Conservation (phyloP, 2,888 invertebrate species). For the Plebejus melissa region DNA sequence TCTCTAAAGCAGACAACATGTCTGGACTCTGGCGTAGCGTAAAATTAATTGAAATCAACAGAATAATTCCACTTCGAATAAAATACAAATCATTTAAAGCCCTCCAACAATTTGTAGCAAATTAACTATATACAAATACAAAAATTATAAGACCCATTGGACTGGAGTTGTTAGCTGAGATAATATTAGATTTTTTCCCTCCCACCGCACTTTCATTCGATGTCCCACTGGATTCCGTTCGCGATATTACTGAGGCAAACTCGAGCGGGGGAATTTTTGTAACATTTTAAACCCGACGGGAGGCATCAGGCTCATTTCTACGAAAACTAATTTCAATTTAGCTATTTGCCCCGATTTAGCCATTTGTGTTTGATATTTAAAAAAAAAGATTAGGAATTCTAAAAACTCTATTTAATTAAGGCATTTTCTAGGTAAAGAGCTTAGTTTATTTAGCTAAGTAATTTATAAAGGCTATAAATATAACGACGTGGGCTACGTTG, state of each 20-base stretch:
- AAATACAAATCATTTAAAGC: neutral
- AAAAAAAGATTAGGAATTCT: neutral
- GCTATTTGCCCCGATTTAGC: neutral
- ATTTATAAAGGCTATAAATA: neutral
- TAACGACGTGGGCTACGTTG: neutral
- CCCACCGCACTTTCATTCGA: slow-evolving; percentile 2
- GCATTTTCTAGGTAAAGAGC: neutral
- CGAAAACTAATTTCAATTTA: neutral
- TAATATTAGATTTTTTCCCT: slow-evolving; percentile 7
- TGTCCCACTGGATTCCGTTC: neutral
- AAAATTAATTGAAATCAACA: neutral
- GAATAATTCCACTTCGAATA: neutral
- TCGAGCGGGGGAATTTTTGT: slow-evolving; percentile 5
- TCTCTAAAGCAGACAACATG: no score
- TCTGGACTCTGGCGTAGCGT: neutral
- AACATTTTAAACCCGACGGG: neutral
- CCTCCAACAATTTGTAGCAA: neutral
- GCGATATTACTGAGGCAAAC: slow-evolving; percentile 5
- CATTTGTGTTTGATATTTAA: neutral
- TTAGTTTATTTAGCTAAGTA: neutral
- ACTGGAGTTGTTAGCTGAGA: neutral
- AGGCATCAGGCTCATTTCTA: neutral
- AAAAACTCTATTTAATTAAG: neutral
- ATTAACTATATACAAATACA: slow-evolving; percentile 11
- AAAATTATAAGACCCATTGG: slow-evolving; percentile 1